These are phyloP conservation scores for Eudasyphora cyanicolor DNA, from an alignment of 2,888 invertebrate genomes.

Conservation along the genomic window DNA sequence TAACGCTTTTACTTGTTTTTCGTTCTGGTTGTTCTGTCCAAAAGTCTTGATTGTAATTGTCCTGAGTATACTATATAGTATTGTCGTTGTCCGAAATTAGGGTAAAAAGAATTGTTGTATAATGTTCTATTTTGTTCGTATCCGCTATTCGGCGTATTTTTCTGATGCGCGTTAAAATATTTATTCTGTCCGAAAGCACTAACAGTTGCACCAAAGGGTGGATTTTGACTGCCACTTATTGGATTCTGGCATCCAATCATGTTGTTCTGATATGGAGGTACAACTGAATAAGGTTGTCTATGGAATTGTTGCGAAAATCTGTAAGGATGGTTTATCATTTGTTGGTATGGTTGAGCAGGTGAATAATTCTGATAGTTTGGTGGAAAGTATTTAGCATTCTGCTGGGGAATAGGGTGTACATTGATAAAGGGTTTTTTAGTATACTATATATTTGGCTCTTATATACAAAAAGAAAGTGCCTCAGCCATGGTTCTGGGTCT, in stretches of 20 bases:
- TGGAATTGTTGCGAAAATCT: background rate
- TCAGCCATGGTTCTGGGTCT: conserved; percentile 23
- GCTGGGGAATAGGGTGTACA: background rate
- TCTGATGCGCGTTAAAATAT: background rate
- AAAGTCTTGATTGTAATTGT: conserved; percentile 18
- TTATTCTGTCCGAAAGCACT: conserved; percentile 24
- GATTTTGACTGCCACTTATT: conserved; percentile 11
- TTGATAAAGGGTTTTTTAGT: conserved; percentile 12
- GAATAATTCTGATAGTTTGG: conserved; percentile 16
- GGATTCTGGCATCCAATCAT: conserved; percentile 23
- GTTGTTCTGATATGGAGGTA: conserved; percentile 32
- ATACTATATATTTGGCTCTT: conserved; percentile 31
- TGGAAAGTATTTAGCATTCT: conserved; percentile 24
- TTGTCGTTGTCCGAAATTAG: conserved; percentile 6
- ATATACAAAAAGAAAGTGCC: conserved; percentile 33
- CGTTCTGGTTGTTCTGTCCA: background rate
- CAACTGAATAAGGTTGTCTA: conserved; percentile 8
- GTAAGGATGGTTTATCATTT: conserved; percentile 14
- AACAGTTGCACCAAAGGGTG: background rate
- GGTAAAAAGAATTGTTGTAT: background rate
- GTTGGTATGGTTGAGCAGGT: conserved; percentile 3
- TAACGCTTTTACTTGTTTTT: too few species aligned
- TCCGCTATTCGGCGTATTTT: conserved; percentile 1
- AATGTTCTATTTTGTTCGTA: conserved; percentile 22
- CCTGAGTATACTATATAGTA: conserved; percentile 24